Conservation (phyloP, 1,140 invertebrate genomes). For the Tetramorium alpestre region DNA sequence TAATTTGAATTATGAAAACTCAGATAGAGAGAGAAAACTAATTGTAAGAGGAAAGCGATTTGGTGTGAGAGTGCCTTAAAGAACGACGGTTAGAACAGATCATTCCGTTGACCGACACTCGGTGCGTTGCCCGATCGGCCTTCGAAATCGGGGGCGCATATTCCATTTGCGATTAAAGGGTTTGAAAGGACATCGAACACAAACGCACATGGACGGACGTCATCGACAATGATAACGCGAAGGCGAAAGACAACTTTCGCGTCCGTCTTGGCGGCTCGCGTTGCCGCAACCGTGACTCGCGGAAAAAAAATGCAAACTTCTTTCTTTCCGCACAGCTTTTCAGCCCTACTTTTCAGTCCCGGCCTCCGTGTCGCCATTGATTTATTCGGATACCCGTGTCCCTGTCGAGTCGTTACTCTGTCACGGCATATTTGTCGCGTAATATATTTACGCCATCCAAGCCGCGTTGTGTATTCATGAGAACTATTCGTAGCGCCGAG, state of each 20-base stretch:
- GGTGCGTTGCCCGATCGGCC: constrained; percentile 79
- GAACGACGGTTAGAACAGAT: constrained; percentile 65
- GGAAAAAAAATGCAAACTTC: constrained; percentile 21
- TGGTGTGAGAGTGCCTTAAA: constrained; percentile 54
- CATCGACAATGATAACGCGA: neutral
- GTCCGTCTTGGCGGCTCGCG: neutral
- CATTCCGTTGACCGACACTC: constrained; percentile 71
- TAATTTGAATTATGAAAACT: neutral
- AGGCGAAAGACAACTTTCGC: constrained; percentile 37
- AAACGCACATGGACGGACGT: neutral
- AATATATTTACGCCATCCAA: constrained; percentile 41
- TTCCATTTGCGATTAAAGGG: constrained; percentile 59
- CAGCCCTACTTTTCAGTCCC: constrained; percentile 32
- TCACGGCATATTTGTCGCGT: constrained; percentile 51
- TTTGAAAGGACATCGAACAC: constrained; percentile 56
- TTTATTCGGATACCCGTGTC: constrained; percentile 49
- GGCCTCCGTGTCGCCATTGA: constrained; percentile 37
- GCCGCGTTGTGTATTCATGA: constrained; percentile 7
- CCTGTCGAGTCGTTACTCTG: constrained; percentile 47
- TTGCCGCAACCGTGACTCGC: constrained; percentile 19
- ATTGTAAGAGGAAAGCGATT: neutral
- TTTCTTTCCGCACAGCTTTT: constrained; percentile 40
- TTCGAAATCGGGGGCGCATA: constrained; percentile 78
- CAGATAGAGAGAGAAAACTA: neutral
- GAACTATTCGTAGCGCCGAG: constrained; percentile 36